These are phyloP conservation scores for Hedya salicella DNA, from an alignment of 2,888 invertebrate genomes.

Conservation along the genomic window DNA sequence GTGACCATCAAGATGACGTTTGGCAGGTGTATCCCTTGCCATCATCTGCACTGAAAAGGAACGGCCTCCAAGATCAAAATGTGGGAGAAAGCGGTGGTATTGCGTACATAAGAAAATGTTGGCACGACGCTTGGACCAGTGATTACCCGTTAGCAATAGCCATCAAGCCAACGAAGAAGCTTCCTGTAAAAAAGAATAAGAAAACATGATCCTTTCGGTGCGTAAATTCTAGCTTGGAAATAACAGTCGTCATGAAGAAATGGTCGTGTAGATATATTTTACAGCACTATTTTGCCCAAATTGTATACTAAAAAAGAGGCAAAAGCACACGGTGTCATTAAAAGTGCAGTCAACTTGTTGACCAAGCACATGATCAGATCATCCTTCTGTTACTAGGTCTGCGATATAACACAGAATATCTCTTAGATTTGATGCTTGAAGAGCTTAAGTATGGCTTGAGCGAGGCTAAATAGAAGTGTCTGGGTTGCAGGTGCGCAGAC, in stretches of 20 bases:
- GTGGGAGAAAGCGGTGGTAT: constrained; percentile 71
- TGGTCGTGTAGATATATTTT: constrained; percentile 45
- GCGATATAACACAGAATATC: background rate
- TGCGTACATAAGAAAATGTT: constrained; percentile 72
- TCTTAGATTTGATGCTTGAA: background rate
- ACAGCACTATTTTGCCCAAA: too few relatives aligned
- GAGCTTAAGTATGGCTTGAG: background rate
- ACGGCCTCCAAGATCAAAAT: constrained; percentile 77
- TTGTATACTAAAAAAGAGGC: too few relatives aligned
- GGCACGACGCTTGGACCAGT: constrained; percentile 64
- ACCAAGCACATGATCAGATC: background rate
- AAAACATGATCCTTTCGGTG: constrained; percentile 60
- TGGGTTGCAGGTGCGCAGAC: constrained; percentile 75
- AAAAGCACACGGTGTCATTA: background rate
- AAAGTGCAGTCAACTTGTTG: background rate
- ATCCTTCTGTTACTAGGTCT: background rate
- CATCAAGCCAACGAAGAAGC: constrained; percentile 73
- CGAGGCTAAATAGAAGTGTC: constrained; percentile 30
- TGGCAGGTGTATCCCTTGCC: constrained; percentile 72
- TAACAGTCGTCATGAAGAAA: constrained; percentile 47
- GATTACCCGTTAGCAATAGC: constrained; percentile 62
- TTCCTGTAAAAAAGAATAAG: constrained; percentile 60
- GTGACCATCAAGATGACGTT: constrained; percentile 47
- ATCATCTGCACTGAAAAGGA: constrained; percentile 73
- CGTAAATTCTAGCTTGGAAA: constrained; percentile 54